Conservation (phyloP, 1,140 invertebrate genomes). For the Ladona fulva region DNA sequence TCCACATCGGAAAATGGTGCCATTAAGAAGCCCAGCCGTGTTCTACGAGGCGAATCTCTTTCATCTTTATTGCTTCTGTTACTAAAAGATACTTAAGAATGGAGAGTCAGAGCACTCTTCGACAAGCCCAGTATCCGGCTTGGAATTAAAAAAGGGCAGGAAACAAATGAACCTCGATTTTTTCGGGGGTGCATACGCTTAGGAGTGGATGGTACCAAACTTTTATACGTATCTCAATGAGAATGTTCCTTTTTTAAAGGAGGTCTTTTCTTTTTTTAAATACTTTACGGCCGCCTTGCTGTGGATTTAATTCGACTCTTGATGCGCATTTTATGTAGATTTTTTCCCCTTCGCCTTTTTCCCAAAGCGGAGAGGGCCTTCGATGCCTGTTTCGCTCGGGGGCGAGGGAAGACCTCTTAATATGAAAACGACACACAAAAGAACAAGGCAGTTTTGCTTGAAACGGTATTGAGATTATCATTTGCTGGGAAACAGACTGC, state of each 20-base stretch:
- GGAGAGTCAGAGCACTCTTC: not conserved
- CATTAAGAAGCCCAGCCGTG: not conserved
- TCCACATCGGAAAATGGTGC: no score
- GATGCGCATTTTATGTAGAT: not conserved
- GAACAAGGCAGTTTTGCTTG: no score
- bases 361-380: not conserved
- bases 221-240: no score
- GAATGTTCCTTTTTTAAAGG: no score
- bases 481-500: no score
- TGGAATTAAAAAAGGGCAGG: not conserved
- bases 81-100: not conserved
- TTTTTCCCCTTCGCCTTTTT: not conserved
- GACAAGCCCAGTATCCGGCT: not conserved
- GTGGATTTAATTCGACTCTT: not conserved
- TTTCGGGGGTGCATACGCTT: constrained; percentile 8
- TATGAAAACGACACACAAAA: no score
- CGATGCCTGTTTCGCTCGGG: not conserved
- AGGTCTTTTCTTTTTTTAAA: not conserved
- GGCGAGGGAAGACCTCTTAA: no score
- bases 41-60: not conserved
- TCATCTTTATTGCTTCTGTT: not conserved
- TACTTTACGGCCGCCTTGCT: not conserved
- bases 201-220: not conserved
- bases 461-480: no score
- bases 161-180: not conserved